Percentiles rank a stretch among this genome's conserved stretches.
phyloP scores from a whole-genome alignment of 2,888 invertebrate genomes.

The Pachydiplax longipennis region DNA sequence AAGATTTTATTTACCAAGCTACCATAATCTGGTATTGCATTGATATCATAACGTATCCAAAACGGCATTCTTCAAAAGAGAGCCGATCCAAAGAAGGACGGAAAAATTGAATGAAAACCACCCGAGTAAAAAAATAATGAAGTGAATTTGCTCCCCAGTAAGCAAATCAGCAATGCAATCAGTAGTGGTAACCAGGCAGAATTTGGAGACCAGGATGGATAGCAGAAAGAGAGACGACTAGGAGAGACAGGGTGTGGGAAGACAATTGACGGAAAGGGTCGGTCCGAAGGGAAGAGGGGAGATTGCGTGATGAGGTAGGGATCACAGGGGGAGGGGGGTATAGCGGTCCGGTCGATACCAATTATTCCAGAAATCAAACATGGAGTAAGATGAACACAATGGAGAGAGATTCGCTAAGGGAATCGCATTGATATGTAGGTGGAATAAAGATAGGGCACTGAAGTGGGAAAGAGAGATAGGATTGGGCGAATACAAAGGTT shows the following conservation, averaged over 20 bases:
- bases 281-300: background rate
- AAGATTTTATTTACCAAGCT: too few species aligned
- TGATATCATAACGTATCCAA: background rate
- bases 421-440: background rate
- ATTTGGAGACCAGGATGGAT: background rate
- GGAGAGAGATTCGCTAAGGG: background rate
- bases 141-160: background rate
- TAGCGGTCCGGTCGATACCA: conserved; percentile 4
- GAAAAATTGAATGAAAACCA: background rate
- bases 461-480: background rate
- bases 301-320: background rate
- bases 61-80: background rate
- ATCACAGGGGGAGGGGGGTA: background rate
- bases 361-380: conserved; percentile 28
- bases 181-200: conserved; percentile 3
- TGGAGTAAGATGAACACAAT: background rate
- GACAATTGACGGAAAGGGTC: background rate
- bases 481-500: background rate
- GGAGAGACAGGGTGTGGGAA: background rate
- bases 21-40: background rate
- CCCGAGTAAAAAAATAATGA: background rate
- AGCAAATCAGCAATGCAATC: conserved; percentile 15
- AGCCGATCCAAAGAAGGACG: background rate
- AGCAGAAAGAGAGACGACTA: background rate
- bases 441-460: background rate